Evolutionary conservation across 2,888 invertebrate species (phyloP).

Genomic region (Lapara coniferarum): DNA sequence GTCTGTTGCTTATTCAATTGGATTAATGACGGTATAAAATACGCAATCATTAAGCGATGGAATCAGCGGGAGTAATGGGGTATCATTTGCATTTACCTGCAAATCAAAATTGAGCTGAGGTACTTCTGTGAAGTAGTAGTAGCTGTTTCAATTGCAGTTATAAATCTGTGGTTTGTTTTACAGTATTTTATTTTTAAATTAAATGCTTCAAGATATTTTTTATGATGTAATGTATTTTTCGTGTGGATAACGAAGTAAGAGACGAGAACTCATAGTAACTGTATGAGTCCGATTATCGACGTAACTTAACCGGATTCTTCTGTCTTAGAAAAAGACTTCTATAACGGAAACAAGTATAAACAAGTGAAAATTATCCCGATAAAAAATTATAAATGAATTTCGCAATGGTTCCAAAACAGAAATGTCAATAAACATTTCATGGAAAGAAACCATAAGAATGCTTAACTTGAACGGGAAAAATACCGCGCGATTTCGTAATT

Average conservation of each 20-base stretch:
- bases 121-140: background rate
- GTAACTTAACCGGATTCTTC: too few species aligned
- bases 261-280: too few species aligned
- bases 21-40: slow-evolving; percentile 34
- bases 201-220: too few species aligned
- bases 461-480: slow-evolving; percentile 17
- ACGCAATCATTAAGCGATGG: slow-evolving; percentile 24
- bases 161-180: background rate
- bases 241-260: too few species aligned
- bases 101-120: background rate
- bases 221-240: too few species aligned
- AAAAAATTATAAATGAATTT: background rate
- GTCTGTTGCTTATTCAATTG: slow-evolving; percentile 29
- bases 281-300: too few species aligned
- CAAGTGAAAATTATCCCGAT: too few species aligned
- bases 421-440: slow-evolving; percentile 18
- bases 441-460: slow-evolving; percentile 17
- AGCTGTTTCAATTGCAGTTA: background rate
- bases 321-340: too few species aligned
- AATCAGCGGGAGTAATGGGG: slow-evolving; percentile 8
- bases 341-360: background rate
- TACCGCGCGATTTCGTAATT: slow-evolving; percentile 21
- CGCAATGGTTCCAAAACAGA: background rate
- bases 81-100: slow-evolving; percentile 16
- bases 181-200: background rate